Conservation (phyloP, 2,888 invertebrate genomes). For the Tachystola acroxantha region DNA sequence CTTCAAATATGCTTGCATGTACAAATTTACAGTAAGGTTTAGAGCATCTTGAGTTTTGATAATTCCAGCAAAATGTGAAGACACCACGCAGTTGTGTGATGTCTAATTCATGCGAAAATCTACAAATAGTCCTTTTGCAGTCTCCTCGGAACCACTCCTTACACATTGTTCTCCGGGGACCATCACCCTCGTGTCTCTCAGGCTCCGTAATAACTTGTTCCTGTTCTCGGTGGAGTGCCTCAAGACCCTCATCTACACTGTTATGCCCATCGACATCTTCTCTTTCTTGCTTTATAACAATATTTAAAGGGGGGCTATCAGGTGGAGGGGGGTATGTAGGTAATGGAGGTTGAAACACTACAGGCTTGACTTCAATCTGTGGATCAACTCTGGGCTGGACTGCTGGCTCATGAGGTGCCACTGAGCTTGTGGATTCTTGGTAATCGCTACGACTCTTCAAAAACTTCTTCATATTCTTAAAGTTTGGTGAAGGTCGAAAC, state of each 20-base stretch:
- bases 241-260: not conserved
- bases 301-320: slow-evolving; percentile 19
- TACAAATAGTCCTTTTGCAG: slow-evolving; percentile 41
- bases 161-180: slow-evolving; percentile 31
- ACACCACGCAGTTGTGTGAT: slow-evolving; percentile 39
- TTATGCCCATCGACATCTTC: slow-evolving; percentile 29
- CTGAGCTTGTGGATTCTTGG: slow-evolving; percentile 3
- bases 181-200: slow-evolving; percentile 1
- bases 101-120: slow-evolving; percentile 43
- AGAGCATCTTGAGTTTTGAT: slow-evolving; percentile 43
- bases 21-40: slow-evolving; percentile 48
- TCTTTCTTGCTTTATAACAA: slow-evolving; percentile 34
- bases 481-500: slow-evolving; percentile 49
- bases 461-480: slow-evolving; percentile 58
- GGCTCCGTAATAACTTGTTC: not conserved
- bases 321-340: slow-evolving; percentile 41
- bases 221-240: not conserved
- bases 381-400: not conserved
- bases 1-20: slow-evolving; percentile 54
- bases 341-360: slow-evolving; percentile 36
- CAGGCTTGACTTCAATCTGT: not conserved
- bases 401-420: not conserved
- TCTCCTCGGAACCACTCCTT: slow-evolving; percentile 48
- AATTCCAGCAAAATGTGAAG: slow-evolving; percentile 54
- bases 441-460: slow-evolving; percentile 20